phyloP scores from a whole-genome alignment of 1,140 invertebrate genomes.

The Mycetomoellerius zeteki region DNA sequence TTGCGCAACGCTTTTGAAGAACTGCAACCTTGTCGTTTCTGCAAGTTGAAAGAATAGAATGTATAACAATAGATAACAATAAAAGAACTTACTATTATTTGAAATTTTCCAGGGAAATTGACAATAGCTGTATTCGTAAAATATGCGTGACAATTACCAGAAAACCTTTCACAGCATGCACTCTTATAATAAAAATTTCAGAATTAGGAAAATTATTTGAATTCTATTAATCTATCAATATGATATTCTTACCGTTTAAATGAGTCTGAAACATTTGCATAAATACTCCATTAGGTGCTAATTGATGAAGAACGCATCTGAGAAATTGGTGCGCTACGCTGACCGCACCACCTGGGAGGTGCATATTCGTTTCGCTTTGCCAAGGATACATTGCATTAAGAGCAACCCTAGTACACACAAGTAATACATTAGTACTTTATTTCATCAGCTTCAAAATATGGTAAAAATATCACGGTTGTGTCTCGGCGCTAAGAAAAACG shows the following conservation, averaged over 20 bases:
- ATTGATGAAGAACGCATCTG: slow-evolving; percentile 97
- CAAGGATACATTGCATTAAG: slow-evolving; percentile 94
- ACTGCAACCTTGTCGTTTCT: slow-evolving; percentile 91
- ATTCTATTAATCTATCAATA: slow-evolving; percentile 34
- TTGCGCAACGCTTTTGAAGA: slow-evolving; percentile 97
- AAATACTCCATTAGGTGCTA: slow-evolving; percentile 98
- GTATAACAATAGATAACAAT: background rate
- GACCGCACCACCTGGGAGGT: slow-evolving; percentile 95
- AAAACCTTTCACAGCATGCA: background rate
- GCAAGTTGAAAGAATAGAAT: slow-evolving; percentile 67
- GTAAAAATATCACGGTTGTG: too few species aligned
- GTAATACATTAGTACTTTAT: background rate
- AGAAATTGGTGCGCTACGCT: slow-evolving; percentile 99
- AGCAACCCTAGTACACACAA: slow-evolving; percentile 88
- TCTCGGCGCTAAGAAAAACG: too few species aligned
- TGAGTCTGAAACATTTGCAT: slow-evolving; percentile 98
- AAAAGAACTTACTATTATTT: background rate
- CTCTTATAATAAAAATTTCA: background rate
- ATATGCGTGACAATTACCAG: background rate
- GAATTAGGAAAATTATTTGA: slow-evolving; percentile 33
- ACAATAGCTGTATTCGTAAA: background rate
- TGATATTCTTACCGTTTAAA: slow-evolving; percentile 89
- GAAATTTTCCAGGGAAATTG: background rate
- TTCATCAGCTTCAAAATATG: background rate
- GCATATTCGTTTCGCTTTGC: slow-evolving; percentile 96